phyloP scores from a whole-genome alignment of 2,888 invertebrate genomes.

The Phasia obesa region DNA sequence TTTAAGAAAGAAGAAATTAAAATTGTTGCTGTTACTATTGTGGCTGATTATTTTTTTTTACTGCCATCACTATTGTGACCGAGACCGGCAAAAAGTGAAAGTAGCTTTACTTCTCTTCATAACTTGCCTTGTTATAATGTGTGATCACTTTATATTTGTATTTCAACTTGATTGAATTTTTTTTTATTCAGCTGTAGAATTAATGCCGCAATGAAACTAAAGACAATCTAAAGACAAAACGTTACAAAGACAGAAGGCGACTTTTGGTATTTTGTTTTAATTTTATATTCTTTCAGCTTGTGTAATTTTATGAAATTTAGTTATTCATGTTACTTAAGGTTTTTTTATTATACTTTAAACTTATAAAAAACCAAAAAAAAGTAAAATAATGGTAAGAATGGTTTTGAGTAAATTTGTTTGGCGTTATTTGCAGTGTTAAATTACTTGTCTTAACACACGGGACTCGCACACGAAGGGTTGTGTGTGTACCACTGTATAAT shows the following conservation, averaged over 20 bases:
- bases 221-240: background rate
- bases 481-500: no score
- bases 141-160: conserved; percentile 40
- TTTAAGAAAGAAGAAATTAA: conserved; percentile 53
- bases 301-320: conserved; percentile 5
- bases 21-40: conserved; percentile 21
- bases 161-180: conserved; percentile 31
- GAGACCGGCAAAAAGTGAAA: conserved; percentile 73
- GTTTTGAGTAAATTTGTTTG: background rate
- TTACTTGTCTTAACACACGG: no score
- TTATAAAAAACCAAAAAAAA: background rate
- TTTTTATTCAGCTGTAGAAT: conserved; percentile 36
- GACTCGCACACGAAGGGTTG: no score
- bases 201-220: conserved; percentile 18
- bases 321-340: conserved; percentile 25
- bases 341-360: conserved; percentile 4
- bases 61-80: conserved; percentile 66
- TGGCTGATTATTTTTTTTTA: conserved; percentile 42
- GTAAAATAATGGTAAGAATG: background rate
- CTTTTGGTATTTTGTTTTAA: conserved; percentile 55
- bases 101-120: conserved; percentile 68
- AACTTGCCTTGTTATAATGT: conserved; percentile 64
- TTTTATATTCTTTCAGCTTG: background rate
- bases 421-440: no score
- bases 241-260: conserved; percentile 57